phyloP scores from a whole-genome alignment of 2,888 invertebrate species.

The Heliconius cydno region DNA sequence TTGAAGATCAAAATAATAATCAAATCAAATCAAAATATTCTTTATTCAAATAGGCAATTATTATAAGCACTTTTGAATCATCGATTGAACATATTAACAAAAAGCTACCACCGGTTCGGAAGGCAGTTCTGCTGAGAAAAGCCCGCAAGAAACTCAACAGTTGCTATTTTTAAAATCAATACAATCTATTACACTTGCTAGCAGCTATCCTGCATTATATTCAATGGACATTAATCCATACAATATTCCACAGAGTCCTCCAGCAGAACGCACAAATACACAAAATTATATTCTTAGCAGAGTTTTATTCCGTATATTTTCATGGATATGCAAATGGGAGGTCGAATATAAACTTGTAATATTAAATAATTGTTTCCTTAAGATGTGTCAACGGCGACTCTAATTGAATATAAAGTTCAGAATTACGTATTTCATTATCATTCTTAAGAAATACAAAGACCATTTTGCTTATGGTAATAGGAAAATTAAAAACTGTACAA shows the following conservation, averaged over 20 bases:
- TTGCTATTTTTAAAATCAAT: no score
- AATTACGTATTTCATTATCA: constrained; percentile 19
- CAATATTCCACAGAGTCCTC: background rate
- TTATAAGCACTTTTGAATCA: no score
- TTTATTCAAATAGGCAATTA: no score
- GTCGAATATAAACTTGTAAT: constrained; percentile 64
- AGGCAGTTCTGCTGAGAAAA: no score
- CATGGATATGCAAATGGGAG: constrained; percentile 56
- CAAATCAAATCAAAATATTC: no score
- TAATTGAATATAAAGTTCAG: constrained; percentile 43
- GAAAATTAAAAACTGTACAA: background rate
- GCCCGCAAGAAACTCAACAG: no score
- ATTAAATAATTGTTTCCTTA: constrained; percentile 64
- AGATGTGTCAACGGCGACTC: constrained; percentile 57
- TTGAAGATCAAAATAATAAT: background rate
- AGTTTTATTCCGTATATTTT: constrained; percentile 42
- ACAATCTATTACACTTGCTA: no score
- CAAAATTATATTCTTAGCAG: background rate
- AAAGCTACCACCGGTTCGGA: no score
- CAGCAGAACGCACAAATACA: background rate
- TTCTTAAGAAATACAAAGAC: constrained; percentile 12
- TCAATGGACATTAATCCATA: no score
- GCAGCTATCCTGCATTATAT: no score
- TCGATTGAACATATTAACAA: no score
- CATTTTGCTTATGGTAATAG: background rate